Evolutionary conservation across 2,888 invertebrate species (phyloP), one percentile per base, ranked within the genome.

Genomic region (Salticus scenicus): DNA sequence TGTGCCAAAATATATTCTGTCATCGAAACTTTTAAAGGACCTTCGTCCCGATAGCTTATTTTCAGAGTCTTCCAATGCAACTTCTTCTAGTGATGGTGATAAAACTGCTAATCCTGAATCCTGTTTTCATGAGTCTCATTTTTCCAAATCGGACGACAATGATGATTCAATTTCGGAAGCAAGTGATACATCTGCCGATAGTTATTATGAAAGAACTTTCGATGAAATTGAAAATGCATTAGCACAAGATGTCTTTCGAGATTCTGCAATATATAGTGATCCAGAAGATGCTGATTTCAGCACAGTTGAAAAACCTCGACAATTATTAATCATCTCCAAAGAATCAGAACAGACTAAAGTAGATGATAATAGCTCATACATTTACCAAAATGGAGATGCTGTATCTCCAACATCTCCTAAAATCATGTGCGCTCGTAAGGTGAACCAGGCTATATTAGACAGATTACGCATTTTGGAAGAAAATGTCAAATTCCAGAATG

Each of bases 251-350:
- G 93, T 94, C 0, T 96, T 95, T 89, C 93, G 96, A 89, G 96
- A 96, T 90, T 95, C 95, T 74, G 96, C 96, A 88, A 95, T 96
- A 89, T 96, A 96, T 91, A 96, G 96, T 88, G 96, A 96, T 89
- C 93, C 93, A 87, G 94, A 94, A 86, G 94, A 94, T 8, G 88
- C 88, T 5, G 88, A 89, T 63, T 69, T 87, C 27, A 72, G 78
- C 33, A 33, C 76, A 7, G 51, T 81, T 17, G 78, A 83, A 47
- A 71, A 51, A 17, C 66, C 79, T 7, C 79, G 75, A 51, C 7
- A 64, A 1, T n/a, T 74, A 10, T 10, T 74, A 10, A n/a, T 10
- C 12, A 5, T n/a, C 27, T 70, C 51, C 0, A 66, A 63, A 17
- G 70, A 75, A 10, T 64, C 33, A 8, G 37, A 47, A 20, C 2